Conservation (phyloP, 2,113 vertebrate species). For the Nestor notabilis region DNA sequence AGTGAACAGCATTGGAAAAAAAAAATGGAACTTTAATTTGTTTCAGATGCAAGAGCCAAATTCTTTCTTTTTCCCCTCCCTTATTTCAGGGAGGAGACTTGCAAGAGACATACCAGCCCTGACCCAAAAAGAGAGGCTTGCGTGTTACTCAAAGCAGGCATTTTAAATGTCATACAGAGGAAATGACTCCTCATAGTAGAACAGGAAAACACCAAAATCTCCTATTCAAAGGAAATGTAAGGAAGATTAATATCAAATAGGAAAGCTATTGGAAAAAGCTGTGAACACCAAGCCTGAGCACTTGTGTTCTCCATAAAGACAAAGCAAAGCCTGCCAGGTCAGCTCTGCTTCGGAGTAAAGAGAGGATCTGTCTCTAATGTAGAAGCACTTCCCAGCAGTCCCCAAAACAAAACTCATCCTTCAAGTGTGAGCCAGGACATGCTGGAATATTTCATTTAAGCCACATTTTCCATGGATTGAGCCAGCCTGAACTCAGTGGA, state of each 20-base stretch:
- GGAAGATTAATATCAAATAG: not conserved
- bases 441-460: not conserved
- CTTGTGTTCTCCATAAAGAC: not conserved
- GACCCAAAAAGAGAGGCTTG: not conserved
- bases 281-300: not conserved
- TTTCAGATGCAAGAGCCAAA: not conserved
- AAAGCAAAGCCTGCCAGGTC: not conserved
- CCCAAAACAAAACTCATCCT: not conserved
- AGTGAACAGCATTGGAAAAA: not conserved
- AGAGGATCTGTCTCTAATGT: not conserved
- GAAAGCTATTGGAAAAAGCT: not conserved
- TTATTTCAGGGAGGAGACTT: not conserved
- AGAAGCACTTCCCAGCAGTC: not conserved
- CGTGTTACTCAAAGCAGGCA: not conserved
- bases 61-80: not conserved
- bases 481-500: not conserved
- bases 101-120: not conserved
- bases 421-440: not conserved
- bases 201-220: conserved; percentile 1
- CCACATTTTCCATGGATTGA: not conserved
- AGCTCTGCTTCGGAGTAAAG: not conserved
- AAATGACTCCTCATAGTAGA: conserved; percentile 41
- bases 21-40: not conserved
- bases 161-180: not conserved
- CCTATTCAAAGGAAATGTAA: not conserved